Conservation (phyloP, 2,797 vertebrate genomes). For the Oreortyx pictus region DNA sequence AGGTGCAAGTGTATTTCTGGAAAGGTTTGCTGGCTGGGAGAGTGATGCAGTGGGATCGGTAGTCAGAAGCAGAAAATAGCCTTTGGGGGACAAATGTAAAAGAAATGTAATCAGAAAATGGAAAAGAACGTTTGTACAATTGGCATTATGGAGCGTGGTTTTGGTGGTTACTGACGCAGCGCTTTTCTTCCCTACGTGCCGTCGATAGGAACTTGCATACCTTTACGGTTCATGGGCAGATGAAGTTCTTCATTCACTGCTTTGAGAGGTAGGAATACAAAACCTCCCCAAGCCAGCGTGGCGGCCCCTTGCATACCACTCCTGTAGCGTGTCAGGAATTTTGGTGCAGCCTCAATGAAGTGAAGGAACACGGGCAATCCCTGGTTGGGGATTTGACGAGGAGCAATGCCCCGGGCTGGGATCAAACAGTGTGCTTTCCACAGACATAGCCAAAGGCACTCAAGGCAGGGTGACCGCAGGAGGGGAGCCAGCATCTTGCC, state of each 20-base stretch:
- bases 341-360: neutral
- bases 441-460: neutral
- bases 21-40: neutral
- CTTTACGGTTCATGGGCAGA: neutral
- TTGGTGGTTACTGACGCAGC: neutral
- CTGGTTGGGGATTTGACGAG: slow-evolving; percentile 11
- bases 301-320: slow-evolving; percentile 25
- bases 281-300: neutral
- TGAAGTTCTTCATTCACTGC: neutral
- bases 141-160: neutral
- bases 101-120: neutral
- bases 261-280: neutral
- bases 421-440: slow-evolving; percentile 34
- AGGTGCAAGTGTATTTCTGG: slow-evolving; percentile 57
- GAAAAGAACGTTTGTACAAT: neutral
- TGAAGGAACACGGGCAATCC: slow-evolving; percentile 24
- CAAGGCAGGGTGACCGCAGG: neutral
- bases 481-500: neutral
- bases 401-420: neutral
- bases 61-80: slow-evolving; percentile 40
- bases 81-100: neutral
- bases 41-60: neutral
- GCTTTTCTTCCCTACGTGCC: neutral
- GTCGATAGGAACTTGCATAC: neutral
- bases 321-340: slow-evolving; percentile 1